Percentiles rank a stretch among this genome's conserved stretches.
Conservation (phyloP, 2,888 invertebrate genomes). For the Lithophane semibrunnea region DNA sequence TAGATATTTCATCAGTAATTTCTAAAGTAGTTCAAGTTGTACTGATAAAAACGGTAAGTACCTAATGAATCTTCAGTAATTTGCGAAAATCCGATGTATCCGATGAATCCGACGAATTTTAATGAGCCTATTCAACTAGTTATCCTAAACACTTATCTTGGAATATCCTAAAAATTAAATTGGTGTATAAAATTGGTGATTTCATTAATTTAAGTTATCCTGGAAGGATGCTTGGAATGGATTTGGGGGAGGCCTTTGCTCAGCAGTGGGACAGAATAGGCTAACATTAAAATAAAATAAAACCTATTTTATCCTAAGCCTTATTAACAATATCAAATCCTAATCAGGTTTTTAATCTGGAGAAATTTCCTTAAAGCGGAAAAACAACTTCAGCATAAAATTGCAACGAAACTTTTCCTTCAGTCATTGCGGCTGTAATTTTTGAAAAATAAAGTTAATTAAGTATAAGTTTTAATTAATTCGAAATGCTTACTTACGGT, state of each 20-base stretch:
- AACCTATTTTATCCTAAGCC: not conserved
- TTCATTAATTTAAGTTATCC: not conserved
- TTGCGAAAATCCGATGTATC: not conserved
- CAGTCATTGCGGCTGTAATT: not conserved
- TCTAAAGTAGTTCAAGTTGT: not conserved
- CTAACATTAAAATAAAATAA: no score
- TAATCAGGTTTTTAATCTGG: not conserved
- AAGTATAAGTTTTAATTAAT: not conserved
- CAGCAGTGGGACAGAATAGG: no score
- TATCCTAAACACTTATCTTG: not conserved
- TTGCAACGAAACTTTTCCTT: not conserved
- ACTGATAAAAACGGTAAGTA: not conserved
- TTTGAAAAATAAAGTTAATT: no score
- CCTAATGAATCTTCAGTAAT: not conserved
- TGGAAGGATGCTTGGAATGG: not conserved
- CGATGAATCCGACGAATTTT: no score
- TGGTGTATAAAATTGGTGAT: not conserved
- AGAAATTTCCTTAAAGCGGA: not conserved
- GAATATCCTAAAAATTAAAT: no score
- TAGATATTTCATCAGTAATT: not conserved
- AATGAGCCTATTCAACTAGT: not conserved
- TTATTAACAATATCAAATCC: not conserved
- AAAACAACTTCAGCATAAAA: not conserved
- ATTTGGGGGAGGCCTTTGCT: no score
- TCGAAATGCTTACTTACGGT: not conserved